Evolutionary conservation across 1,140 invertebrate genomes (phyloP).

Genomic region (Megalopta genalis): DNA sequence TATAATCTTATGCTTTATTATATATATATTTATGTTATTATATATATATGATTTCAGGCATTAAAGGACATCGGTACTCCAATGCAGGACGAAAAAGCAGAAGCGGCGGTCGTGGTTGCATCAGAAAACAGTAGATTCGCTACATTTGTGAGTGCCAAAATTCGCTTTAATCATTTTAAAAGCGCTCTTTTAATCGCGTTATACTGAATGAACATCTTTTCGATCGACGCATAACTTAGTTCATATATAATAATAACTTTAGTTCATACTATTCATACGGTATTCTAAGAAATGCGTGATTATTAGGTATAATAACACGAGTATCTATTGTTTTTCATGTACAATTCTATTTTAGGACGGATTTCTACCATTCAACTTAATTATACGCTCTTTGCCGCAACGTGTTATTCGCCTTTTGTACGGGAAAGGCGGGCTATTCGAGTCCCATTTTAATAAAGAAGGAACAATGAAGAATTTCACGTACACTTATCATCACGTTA

Average conservation of each 20-base stretch:
- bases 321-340: too few relatives aligned
- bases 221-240: too few relatives aligned
- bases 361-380: slow-evolving; percentile 52
- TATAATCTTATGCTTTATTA: too few relatives aligned
- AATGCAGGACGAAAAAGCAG: slow-evolving; percentile 63
- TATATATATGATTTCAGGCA: slow-evolving; percentile 51
- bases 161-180: too few relatives aligned
- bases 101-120: slow-evolving; percentile 58
- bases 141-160: slow-evolving; percentile 57
- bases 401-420: slow-evolving; percentile 50
- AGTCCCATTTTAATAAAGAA: slow-evolving; percentile 23
- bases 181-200: too few relatives aligned
- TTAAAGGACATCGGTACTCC: slow-evolving; percentile 36
- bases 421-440: slow-evolving; percentile 7
- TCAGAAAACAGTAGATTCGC: slow-evolving; percentile 34
- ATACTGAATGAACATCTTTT: too few relatives aligned
- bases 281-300: too few relatives aligned
- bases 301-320: too few relatives aligned
- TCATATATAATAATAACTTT: too few relatives aligned
- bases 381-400: slow-evolving; percentile 64
- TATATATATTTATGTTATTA: too few relatives aligned
- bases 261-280: too few relatives aligned
- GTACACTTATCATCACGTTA: slow-evolving; percentile 63
- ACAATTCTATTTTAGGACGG: slow-evolving; percentile 56
- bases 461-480: slow-evolving; percentile 21